Evolutionary conservation across 2,797 vertebrate species (phyloP).

Genomic region (Gymnodraco acuticeps): DNA sequence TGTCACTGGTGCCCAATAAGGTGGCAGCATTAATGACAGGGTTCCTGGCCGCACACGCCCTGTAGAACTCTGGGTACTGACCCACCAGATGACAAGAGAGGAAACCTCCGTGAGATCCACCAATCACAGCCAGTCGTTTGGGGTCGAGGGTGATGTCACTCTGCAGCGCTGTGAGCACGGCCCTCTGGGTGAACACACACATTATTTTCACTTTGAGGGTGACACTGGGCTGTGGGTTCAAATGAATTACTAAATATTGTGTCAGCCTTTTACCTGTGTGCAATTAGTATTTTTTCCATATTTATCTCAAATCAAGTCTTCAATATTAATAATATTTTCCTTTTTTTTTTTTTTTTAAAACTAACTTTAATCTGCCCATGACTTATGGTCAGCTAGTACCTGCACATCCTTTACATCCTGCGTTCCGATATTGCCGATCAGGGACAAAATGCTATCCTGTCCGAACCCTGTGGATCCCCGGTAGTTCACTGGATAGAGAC

Average conservation of each 20-base stretch:
- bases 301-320: not conserved
- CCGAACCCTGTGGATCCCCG: constrained; percentile 90
- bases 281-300: not conserved
- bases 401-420: constrained; percentile 90
- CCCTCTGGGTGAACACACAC: constrained; percentile 71
- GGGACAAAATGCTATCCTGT: constrained; percentile 87
- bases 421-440: constrained; percentile 85
- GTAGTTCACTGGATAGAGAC: constrained; percentile 84
- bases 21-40: constrained; percentile 88
- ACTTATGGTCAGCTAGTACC: constrained; percentile 67
- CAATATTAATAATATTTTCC: not conserved
- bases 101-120: constrained; percentile 90
- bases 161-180: constrained; percentile 79
- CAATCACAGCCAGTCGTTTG: constrained; percentile 83
- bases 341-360: not conserved
- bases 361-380: not conserved
- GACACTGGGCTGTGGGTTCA: not conserved
- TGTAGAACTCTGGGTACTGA: constrained; percentile 85
- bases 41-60: constrained; percentile 85
- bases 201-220: not conserved
- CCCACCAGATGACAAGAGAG: constrained; percentile 87
- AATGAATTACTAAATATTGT: not conserved
- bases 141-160: constrained; percentile 78
- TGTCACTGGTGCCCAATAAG: constrained; percentile 87
- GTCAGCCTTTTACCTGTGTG: not conserved